phyloP scores from a whole-genome alignment of 2,113 vertebrate genomes.

The Dipodomys merriami region DNA sequence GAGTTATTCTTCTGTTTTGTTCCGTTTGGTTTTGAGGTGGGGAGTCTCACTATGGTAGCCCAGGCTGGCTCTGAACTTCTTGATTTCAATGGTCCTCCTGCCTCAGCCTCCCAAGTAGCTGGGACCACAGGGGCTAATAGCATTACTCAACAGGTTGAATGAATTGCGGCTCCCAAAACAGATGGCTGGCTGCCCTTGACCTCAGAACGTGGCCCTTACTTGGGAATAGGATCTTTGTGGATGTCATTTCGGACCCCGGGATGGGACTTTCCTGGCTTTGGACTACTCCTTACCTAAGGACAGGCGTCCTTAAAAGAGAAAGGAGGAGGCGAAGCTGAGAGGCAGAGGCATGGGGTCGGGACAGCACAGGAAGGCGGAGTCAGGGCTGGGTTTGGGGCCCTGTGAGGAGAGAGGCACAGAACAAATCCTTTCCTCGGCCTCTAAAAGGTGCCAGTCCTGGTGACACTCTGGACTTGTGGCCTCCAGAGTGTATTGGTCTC shows the following conservation, averaged over 20 bases:
- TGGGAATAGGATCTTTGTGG: not conserved
- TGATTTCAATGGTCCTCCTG: not conserved
- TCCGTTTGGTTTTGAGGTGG: not conserved
- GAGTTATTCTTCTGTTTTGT: not conserved
- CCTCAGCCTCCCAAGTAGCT: not conserved
- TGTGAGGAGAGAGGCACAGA: not conserved
- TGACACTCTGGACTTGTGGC: not conserved
- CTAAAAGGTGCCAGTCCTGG: not conserved
- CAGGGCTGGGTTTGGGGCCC: not conserved
- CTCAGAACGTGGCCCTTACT: not conserved
- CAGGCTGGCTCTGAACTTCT: not conserved
- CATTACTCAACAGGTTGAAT: not conserved
- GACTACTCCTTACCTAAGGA: not conserved
- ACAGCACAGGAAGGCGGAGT: not conserved
- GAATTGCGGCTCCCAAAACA: not conserved
- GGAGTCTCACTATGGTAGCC: not conserved
- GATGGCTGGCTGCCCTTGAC: not conserved
- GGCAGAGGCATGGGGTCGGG: not conserved
- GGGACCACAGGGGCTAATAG: not conserved
- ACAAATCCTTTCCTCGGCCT: not conserved
- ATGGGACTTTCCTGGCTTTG: not conserved
- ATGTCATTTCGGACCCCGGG: not conserved
- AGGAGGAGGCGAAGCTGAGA: not conserved
- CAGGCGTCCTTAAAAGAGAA: not conserved
- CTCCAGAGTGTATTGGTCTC: not conserved